These are phyloP conservation scores for Drosophila borborema DNA, from an alignment of 2,888 invertebrate genomes.

Conservation along the genomic window DNA sequence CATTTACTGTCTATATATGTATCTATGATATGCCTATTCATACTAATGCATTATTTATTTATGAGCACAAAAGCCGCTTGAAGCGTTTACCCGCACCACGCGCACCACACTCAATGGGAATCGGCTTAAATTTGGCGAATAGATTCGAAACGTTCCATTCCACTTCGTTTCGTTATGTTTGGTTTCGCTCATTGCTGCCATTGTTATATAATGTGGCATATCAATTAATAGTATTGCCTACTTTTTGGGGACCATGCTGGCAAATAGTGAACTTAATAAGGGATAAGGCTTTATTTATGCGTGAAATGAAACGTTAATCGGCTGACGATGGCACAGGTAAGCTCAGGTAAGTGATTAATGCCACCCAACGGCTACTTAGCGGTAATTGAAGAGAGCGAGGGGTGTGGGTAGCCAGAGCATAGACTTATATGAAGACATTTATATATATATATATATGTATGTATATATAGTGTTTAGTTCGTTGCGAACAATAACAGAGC, in stretches of 20 bases:
- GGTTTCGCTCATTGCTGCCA: background rate
- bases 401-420: background rate
- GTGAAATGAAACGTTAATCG: conserved; percentile 68
- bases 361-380: conserved; percentile 56
- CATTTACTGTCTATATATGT: background rate
- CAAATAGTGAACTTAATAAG: conserved; percentile 66
- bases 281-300: conserved; percentile 65
- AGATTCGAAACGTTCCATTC: background rate
- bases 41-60: conserved; percentile 42
- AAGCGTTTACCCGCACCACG: conserved; percentile 23
- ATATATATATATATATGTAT: no score
- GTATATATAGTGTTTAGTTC: conserved; percentile 22
- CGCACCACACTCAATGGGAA: conserved; percentile 25
- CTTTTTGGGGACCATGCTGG: conserved; percentile 27
- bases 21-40: conserved; percentile 17
- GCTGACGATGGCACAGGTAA: conserved; percentile 11
- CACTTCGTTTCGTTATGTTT: background rate
- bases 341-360: conserved; percentile 42
- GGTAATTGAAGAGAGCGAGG: conserved; percentile 65
- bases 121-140: conserved; percentile 38
- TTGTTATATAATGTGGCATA: background rate
- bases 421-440: background rate
- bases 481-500: conserved; percentile 26
- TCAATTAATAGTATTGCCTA: conserved; percentile 22
- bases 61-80: conserved; percentile 34